Conservation (phyloP, 2,888 invertebrate genomes). For the Caenorhabditis japonica region DNA sequence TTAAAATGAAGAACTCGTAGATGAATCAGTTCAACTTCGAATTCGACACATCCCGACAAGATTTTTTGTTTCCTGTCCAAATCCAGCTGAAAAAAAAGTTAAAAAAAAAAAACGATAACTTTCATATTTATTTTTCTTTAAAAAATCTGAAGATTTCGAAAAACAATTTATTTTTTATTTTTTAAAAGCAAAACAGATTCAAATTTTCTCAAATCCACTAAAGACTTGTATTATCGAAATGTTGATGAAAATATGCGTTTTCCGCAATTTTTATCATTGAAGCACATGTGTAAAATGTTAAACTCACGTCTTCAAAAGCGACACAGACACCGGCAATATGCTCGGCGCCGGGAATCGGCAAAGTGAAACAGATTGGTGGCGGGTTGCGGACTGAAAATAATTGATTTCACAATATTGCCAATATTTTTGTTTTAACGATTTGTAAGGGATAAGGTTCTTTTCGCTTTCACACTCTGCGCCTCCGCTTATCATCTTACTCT, state of each 20-base stretch:
- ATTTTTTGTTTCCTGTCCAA: slow-evolving; percentile 58
- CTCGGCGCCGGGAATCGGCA: slow-evolving; percentile 77
- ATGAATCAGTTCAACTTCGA: slow-evolving; percentile 76
- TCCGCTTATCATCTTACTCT: too few species aligned
- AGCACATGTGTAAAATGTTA: neutral
- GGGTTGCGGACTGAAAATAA: slow-evolving; percentile 78
- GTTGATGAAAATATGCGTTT: too few species aligned
- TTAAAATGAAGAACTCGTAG: slow-evolving; percentile 73
- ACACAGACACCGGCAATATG: slow-evolving; percentile 72
- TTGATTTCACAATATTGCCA: neutral
- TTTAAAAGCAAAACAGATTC: too few species aligned
- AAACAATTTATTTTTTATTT: too few species aligned
- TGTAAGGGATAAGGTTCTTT: too few species aligned
- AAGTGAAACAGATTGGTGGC: slow-evolving; percentile 78
- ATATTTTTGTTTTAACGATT: too few species aligned
- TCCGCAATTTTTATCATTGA: neutral
- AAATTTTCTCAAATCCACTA: too few species aligned
- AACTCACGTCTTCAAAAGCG: slow-evolving; percentile 6
- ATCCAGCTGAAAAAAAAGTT: slow-evolving; percentile 62
- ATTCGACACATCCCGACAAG: slow-evolving; percentile 77
- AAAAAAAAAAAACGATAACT: too few species aligned
- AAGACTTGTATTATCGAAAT: too few species aligned
- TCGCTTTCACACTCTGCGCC: too few species aligned
- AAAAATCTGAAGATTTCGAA: too few species aligned
- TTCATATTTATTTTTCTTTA: too few species aligned